Base-by-base conservation (phyloP, 2,888 invertebrate species). In the Epiblema foenella region DNA sequence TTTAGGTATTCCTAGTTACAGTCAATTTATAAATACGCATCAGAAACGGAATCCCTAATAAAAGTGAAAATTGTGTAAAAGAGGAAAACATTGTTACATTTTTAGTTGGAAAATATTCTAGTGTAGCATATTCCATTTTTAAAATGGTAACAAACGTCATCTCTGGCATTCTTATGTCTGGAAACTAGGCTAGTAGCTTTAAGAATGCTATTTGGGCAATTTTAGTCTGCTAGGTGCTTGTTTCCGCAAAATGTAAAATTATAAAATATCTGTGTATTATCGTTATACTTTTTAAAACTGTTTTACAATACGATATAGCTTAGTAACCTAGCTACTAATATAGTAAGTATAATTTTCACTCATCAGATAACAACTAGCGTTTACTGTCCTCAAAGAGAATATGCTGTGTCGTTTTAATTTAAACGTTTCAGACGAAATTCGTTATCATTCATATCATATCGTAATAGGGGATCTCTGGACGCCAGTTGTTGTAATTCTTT, bases 401-500 rank as follows among this genome's bases (percentile, higher is more conserved):
- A 68, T 77, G 73, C 77, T 75, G 78, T 83, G 81, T 78, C 79
- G 83, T 85, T 88, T 88, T 85, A 84, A 89, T 89, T 87, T 89
- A 81, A 88, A 89, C 87, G 86, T 87, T 86, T 85, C 79, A 74
- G 73, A 74, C 75, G 76, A 74, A 74, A 77, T 83, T 85, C 83
- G 81, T 87, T n/a, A n/a, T 24, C 24, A 24, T 24, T 24, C 24
- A 24, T 89, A 85, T 83, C 85, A 87, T 85, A 85, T 83, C 85
- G 86, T 85, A 85, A 87, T 83, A 82, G 79, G 77, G 82, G 79
- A 81, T 82, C 79, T 69, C 74, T 56, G 65, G 72, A 65, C 73
- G 39, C 59, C 70, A 39, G n/a, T 58, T 20, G 17, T 18, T 20
- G 17, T 18, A n/a, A 59, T 39, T 59, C 17, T 49, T 68, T 58